phyloP scores from a whole-genome alignment of 2,113 vertebrate genomes.

The Muntiacus reevesi region DNA sequence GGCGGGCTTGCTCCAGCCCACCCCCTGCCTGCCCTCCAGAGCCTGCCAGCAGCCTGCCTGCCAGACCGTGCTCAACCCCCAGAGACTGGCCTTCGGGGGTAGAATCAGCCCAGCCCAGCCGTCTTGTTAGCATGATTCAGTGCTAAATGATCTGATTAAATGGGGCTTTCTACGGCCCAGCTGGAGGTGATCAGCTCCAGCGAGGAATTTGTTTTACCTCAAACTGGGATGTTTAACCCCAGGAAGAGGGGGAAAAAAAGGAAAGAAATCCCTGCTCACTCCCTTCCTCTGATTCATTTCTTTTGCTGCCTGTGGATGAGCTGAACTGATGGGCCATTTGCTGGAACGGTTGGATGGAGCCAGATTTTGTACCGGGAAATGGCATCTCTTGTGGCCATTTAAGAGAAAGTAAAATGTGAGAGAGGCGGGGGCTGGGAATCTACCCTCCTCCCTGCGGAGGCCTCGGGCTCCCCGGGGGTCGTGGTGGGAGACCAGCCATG shows the following conservation, averaged over 20 bases:
- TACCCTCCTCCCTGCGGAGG: accelerated
- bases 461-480: accelerated
- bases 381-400: background rate
- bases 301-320: background rate
- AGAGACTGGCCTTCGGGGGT: conserved; percentile 72
- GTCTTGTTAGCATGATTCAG: conserved; percentile 79
- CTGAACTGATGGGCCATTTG: background rate
- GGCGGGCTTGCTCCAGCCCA: background rate
- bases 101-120: conserved; percentile 73
- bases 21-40: conserved; percentile 11
- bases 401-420: background rate
- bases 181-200: conserved; percentile 79
- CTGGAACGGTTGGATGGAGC: background rate
- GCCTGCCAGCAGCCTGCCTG: conserved; percentile 57
- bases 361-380: background rate
- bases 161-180: conserved; percentile 78
- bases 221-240: conserved; percentile 75
- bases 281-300: background rate
- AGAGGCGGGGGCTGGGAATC: background rate
- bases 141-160: conserved; percentile 80
- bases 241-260: background rate
- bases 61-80: conserved; percentile 67
- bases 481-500: accelerated
- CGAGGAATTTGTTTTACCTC: conserved; percentile 77
- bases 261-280: conserved; percentile 8